Evolutionary conservation across 2,797 vertebrate genomes (phyloP), one percentile per base, ranked within the genome.

Genomic region (Petrocephalus sullivani): DNA sequence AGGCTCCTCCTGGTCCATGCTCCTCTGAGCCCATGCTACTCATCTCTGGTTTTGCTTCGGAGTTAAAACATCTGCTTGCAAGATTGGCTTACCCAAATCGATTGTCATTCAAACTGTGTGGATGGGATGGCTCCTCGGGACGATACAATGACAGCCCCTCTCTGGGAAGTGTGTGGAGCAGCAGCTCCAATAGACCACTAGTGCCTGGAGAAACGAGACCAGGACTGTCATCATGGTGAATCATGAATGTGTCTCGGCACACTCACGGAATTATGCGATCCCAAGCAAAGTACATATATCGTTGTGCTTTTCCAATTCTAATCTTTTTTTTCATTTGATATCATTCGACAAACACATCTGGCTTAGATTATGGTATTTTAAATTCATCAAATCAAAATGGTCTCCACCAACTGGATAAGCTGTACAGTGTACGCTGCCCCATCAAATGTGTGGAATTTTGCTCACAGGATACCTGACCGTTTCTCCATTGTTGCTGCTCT

Each of bases 261-360:
- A 85, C 86, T 75, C 71, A 51, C 86, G 88, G 87, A 89, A 89
- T 88, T 7, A 89, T 86, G 89, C 81, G 71, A 67, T 83, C 83
- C 6, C 6, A 49, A 33, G 46, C 89, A 90, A 90, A 87, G 21
- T 64, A 64, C 12, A 67, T 54, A 86, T 85, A 91, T 90, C 83
- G 90, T 89, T 71, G 81, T 90, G 91, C 71, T 78, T 87, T 86
- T 89, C 64, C 58, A 87, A 88, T 78, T 71, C 60, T 87, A 67
- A 57, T 61, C 78, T 82, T 86, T 88, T 92, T 87, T 91, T 88
- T 37, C n/a, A 71, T 60, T 87, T 90, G 89, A 90, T 90, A 90
- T 90, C 90, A 91, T 90, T 89, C 64, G 89, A 67, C 78, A 88
- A 90, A 91, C 89, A 91, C 91, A 91, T 91, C 90, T 92, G 91